Evolutionary conservation across 2,797 vertebrate species (phyloP).

Genomic region (Podarcis lilfordi): DNA sequence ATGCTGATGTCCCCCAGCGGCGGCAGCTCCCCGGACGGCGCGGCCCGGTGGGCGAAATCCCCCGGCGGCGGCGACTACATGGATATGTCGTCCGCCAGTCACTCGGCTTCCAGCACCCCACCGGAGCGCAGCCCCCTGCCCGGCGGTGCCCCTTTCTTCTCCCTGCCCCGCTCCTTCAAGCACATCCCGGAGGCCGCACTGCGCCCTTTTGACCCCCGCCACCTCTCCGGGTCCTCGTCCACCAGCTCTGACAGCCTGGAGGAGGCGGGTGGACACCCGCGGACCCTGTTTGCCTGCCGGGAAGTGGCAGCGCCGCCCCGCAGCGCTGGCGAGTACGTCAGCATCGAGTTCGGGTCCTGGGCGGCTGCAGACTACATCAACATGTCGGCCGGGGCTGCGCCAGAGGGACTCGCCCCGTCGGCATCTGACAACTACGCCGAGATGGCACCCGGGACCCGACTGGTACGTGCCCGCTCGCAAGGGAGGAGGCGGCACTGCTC

Average conservation of each 20-base stretch:
- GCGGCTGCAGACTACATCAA: constrained; percentile 76
- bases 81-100: constrained; percentile 87
- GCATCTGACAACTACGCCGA: constrained; percentile 78
- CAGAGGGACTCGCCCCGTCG: neutral
- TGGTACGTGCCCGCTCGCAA: constrained; percentile 80
- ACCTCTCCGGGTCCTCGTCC: constrained; percentile 81
- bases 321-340: constrained; percentile 83
- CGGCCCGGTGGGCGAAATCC: constrained; percentile 47
- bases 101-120: constrained; percentile 74
- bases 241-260: constrained; percentile 86
- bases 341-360: constrained; percentile 76
- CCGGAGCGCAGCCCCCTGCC: constrained; percentile 30
- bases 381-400: constrained; percentile 65
- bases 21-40: constrained; percentile 79
- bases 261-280: constrained; percentile 55
- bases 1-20: constrained; percentile 85
- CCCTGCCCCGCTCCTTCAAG: constrained; percentile 83
- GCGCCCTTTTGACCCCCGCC: constrained; percentile 48
- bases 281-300: constrained; percentile 30
- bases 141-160: constrained; percentile 72
- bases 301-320: constrained; percentile 63
- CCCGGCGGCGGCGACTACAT: constrained; percentile 79
- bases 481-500: constrained; percentile 81
- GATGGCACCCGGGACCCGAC: constrained; percentile 81
- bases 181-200: constrained; percentile 72